Percentiles rank a stretch among this genome's conserved stretches.
These are phyloP conservation scores for Vombatus ursinus DNA, from an alignment of 2,113 vertebrate species.

Conservation along the genomic window DNA sequence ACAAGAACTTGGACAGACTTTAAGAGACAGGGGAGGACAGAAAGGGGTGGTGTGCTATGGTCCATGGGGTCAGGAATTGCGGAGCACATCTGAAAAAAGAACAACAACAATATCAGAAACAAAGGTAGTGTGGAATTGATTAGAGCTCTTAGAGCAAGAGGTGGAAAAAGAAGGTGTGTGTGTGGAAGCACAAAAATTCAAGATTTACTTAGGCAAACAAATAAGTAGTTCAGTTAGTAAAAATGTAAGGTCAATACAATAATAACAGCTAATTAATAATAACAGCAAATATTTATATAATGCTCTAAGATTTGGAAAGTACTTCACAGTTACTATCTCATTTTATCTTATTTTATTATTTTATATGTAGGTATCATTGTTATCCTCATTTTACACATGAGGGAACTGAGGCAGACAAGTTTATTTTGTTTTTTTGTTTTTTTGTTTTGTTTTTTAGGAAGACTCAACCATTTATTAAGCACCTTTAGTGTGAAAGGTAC, in stretches of 20 bases:
- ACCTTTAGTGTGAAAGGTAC: too few species aligned
- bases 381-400: not conserved
- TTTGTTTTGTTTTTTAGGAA: too few species aligned
- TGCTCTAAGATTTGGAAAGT: not conserved
- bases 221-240: not conserved
- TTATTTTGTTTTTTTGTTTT: too few species aligned
- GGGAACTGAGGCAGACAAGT: not conserved
- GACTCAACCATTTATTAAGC: too few species aligned
- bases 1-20: not conserved
- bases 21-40: not conserved
- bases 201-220: not conserved
- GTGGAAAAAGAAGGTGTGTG: not conserved
- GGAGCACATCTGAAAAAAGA: not conserved
- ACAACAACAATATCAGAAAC: not conserved
- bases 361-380: not conserved
- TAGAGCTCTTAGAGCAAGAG: not conserved
- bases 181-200: not conserved
- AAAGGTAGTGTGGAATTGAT: not conserved
- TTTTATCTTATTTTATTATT: too few species aligned
- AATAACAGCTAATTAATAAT: too few species aligned
- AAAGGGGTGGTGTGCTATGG: too few species aligned
- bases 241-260: not conserved
- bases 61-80: not conserved
- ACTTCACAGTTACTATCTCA: not conserved
- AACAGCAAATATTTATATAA: not conserved